Base-by-base conservation (phyloP, 2,113 vertebrate species). In the Chinchilla lanigera region DNA sequence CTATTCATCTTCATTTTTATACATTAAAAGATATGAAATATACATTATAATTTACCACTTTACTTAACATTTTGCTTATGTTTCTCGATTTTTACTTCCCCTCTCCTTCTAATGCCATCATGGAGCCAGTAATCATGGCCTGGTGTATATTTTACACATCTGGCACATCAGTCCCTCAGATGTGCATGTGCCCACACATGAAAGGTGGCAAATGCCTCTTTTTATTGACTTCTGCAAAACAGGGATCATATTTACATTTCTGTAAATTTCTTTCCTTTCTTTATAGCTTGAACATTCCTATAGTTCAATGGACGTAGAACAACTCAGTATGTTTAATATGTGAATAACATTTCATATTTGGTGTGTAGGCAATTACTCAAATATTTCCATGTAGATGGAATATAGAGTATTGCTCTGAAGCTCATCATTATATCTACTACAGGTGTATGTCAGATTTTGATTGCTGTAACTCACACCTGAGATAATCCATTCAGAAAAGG, bases 61-160 rank as follows among this genome's bases (percentile, higher is more conserved):
- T 26, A 73, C 30, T 61, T 75, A 90, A 61, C 8, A 78, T 30
- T 90, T 26, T 61, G 11, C 35, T 75, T 82, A 17, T 1, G 56
- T 38, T 80, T 87, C n/a, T 58, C 54, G 30, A 47, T n/a, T 80
- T 71, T 35, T 56, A 35, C 61, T 22, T 19, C 2, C 33, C 7
- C 7, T 5, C 0, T 50, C 17, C 73, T 54, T n/a, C 60, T 61
- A 56, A 56, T 1, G 19, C 65, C 28, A n/a, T 69, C 12, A 7
- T 13, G 6, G 41, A 93, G 44, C 41, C 11, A 28, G 24, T 26
- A 8, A 7, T 3, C 30, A 30, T 2, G 2, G 26, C 38, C 26
- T 61, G 5, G 11, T 22, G 13, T 3, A 0, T 12, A 17, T 6
- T 35, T 67, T 4, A 33, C 3, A 13, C 5, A 28, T 47, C n/a